Evolutionary conservation across 2,888 invertebrate species (phyloP).

Genomic region (Leucoma salicis): DNA sequence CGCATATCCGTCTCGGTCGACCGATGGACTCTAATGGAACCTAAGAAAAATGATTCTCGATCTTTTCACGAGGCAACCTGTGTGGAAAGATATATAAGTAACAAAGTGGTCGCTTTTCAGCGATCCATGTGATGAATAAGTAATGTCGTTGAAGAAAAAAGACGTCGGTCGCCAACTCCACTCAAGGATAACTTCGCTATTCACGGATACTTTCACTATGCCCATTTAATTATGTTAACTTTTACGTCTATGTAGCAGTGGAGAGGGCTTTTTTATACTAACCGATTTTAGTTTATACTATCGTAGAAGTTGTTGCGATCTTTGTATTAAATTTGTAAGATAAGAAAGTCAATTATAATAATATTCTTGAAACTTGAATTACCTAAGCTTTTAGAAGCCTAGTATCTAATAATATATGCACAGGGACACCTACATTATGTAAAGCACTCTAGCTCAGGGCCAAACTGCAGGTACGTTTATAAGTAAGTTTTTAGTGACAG

Average conservation of each 20-base stretch:
- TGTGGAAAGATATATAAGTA: constrained; percentile 43
- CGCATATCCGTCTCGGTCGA: constrained; percentile 57
- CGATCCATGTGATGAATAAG: constrained; percentile 60
- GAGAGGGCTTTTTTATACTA: background rate
- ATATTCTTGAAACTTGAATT: too few relatives aligned
- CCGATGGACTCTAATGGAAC: constrained; percentile 62
- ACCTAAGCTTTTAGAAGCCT: too few relatives aligned
- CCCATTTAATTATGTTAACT: constrained; percentile 53
- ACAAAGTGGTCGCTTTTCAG: constrained; percentile 61
- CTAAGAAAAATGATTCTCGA: constrained; percentile 63
- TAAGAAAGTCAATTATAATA: background rate
- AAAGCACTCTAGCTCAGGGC: too few relatives aligned
- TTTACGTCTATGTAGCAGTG: constrained; percentile 29
- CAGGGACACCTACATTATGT: too few relatives aligned
- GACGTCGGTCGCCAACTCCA: constrained; percentile 44
- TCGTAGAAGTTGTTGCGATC: background rate
- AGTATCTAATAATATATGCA: too few relatives aligned
- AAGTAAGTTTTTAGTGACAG: too few relatives aligned
- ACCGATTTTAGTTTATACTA: background rate
- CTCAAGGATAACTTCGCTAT: constrained; percentile 43
- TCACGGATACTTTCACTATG: constrained; percentile 41
- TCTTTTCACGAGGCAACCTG: constrained; percentile 44
- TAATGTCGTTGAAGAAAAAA: constrained; percentile 53
- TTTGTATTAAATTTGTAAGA: background rate
- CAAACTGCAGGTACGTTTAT: too few relatives aligned